Conservation (phyloP, 2,113 vertebrate genomes). For the Lipotes vexillifer region DNA sequence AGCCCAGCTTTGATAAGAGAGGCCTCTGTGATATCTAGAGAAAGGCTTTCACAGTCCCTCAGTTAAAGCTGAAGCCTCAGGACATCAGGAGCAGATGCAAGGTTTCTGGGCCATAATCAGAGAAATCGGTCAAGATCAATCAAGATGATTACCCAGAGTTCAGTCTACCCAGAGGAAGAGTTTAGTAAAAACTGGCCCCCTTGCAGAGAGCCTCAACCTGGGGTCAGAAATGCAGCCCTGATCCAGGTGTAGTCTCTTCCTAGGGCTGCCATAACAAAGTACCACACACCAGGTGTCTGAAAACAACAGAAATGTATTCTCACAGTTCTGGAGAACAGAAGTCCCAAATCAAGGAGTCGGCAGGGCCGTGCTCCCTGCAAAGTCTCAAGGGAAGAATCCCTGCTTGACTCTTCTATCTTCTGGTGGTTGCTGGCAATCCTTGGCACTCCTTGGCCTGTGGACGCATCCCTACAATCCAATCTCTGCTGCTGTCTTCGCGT, state of each 20-base stretch:
- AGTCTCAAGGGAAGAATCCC: background rate
- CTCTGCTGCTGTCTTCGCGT: background rate
- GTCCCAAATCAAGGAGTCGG: background rate
- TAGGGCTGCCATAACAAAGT: background rate
- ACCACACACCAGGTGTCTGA: background rate
- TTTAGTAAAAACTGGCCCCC: background rate
- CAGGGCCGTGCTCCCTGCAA: background rate
- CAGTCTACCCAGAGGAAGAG: background rate
- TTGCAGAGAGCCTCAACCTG: background rate
- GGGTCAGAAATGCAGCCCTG: background rate
- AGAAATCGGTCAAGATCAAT: background rate
- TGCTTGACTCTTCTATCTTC: background rate
- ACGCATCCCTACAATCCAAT: too few species aligned
- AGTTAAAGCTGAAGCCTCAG: background rate
- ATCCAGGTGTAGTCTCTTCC: background rate
- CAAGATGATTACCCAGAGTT: background rate
- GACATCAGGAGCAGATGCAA: background rate
- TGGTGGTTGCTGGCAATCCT: background rate
- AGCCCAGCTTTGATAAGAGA: background rate
- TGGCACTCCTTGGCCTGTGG: background rate
- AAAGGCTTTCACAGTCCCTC: background rate
- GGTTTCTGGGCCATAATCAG: background rate
- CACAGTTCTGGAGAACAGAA: background rate
- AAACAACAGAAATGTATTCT: background rate
- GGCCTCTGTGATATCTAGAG: background rate